Evolutionary conservation across 2,888 invertebrate species (phyloP).

Genomic region (Folsomia manolachei): DNA sequence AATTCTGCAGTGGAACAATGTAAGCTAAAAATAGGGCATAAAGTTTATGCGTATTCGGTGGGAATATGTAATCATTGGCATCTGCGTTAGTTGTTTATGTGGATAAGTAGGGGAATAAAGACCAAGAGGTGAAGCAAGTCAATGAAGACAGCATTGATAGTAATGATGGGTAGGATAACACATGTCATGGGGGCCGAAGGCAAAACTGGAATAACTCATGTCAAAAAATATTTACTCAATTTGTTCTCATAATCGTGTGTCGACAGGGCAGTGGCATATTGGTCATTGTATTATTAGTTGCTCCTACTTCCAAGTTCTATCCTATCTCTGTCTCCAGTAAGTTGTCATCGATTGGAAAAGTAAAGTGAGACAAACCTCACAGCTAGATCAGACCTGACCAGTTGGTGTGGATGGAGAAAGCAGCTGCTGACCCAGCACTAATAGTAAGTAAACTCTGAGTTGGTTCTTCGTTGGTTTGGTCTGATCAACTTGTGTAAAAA

Average conservation of each 20-base stretch:
- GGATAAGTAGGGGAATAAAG: neutral
- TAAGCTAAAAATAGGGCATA: too few species aligned
- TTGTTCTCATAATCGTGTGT: neutral
- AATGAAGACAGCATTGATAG: neutral
- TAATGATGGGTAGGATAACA: neutral
- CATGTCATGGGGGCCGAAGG: neutral
- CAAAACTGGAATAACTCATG: slow-evolving; percentile 9
- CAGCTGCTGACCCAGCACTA: slow-evolving; percentile 5
- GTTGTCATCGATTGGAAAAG: neutral
- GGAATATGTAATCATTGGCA: neutral
- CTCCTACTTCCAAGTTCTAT: too few species aligned
- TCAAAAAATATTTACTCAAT: slow-evolving; percentile 15
- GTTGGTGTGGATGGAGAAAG: neutral
- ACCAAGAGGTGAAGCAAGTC: neutral
- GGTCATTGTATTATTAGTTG: neutral
- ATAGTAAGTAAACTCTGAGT: neutral
- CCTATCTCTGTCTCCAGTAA: neutral
- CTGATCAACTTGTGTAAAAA: neutral
- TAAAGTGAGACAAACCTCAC: too few species aligned
- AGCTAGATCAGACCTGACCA: neutral
- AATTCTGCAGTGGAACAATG: too few species aligned
- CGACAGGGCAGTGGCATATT: neutral
- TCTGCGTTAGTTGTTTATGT: neutral
- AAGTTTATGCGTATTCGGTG: too few species aligned
- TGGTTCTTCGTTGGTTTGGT: too few species aligned